Base-by-base conservation (phyloP, 2,113 vertebrate genomes). In the Ondatra zibethicus region DNA sequence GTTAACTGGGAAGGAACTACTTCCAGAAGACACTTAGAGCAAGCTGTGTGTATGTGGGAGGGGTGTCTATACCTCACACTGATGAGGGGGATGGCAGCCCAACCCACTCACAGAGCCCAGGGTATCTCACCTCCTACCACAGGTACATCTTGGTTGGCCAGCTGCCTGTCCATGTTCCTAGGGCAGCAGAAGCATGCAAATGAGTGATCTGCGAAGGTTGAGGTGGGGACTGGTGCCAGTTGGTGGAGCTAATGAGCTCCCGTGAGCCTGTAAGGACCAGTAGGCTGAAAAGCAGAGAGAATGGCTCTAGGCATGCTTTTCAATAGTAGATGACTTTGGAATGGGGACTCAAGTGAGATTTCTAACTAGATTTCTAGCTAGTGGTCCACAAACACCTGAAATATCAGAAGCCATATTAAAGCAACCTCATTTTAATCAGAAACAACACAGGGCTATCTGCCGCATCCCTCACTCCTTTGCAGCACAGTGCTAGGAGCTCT, bases 91-190 rank as follows among this genome's bases (percentile, higher is more conserved):
- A 7, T 25, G 23, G 45, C 29, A 61, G 29, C 21, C n/a, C 0
- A 0, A 25, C 8, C 33, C 31, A 12, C 17, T 66, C 39, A 14
- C 1, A 0, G 5, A 21, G 6, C 23, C 10, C 27, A 7, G 3
- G 9, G 31, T 4, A 7, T 5, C 66, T 23, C 1, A 4, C 25
- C 25, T 66, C 19, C 45, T 6, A 31, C n/a, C 45, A 4, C 1
- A 58, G 12, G 19, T 73, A 39, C 76, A 29, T 4, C 47, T 21
- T 31, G 1, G 0, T 36, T 6, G 13, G 1, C 23, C 21, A 21
- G 42, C 45, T 66, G 45, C 9, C 66, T 7, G 27, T 0, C 36
- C 11, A 0, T 3, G 68, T 0, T 13, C 31, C 76, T n/a, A 61
- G 55, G 31, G 10, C 2, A 13, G 6, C 36, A 33, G 66, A 58